Base-by-base conservation (phyloP, 2,113 vertebrate genomes). In the Scolopax mira region DNA sequence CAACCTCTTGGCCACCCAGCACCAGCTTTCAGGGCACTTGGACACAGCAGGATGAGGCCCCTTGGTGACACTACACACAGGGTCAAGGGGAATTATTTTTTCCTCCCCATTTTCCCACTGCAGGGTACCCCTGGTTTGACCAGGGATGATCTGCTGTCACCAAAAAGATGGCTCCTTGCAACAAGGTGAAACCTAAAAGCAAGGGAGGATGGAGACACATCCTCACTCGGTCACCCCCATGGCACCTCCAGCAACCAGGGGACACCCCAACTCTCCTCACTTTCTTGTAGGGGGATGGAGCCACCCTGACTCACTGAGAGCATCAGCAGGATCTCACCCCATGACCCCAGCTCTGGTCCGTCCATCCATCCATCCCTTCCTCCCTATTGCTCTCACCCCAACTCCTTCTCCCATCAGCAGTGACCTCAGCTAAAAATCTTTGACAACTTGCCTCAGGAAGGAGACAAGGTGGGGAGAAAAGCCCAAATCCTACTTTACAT, bases 401-500 rank as follows among this genome's bases (percentile, higher is more conserved):
- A 11, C 33, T 92, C 25, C 18, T 30, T n/a, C 42, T 33, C 6
- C 25, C 65, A 49, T 19, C 66, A 35, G 30, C 0, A 0, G 35
- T 17, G 33, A 37, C 77, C 39, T 55, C 35, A 19, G 35, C 39
- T 70, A 35, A 33, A 49, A 58, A 46, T 41, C 77, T 82, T 39
- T 70, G 54, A 64, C 77, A 86, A 41, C 28, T 71, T 51, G 55
- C 49, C 66, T 71, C 41, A 4, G 44, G 55, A 79, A 75, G 71
- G 48, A 79, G 51, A 39, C 35, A 62, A 44, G 35, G 9, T 1
- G 21, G 62, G 35, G 46, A 49, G 51, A 54, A 48, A 30, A 77
- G 41, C 27, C 62, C 48, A 91, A 85, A 93, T 86, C 90, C 94
- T 87, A 8, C 72, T 91, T 77, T 78, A 44, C 69, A 80, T 96